These are phyloP conservation scores for Ochlodes sylvanus DNA, from an alignment of 2,888 invertebrate species.

Conservation along the genomic window DNA sequence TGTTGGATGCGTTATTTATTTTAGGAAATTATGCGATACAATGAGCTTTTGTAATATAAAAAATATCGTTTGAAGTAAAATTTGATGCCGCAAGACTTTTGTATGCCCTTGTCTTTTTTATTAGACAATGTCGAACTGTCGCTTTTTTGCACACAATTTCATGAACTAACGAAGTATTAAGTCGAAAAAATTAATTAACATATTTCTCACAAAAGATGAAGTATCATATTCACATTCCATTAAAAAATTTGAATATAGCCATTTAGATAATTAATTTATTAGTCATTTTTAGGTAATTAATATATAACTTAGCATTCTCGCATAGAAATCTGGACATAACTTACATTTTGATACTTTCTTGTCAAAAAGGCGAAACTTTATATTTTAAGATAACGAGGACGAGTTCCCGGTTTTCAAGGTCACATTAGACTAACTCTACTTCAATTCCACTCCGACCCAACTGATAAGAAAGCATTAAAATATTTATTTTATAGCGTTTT, in stretches of 20 bases:
- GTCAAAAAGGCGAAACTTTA: slow-evolving; percentile 22
- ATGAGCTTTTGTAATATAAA: too few species aligned
- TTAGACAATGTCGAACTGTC: too few species aligned
- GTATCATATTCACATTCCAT: slow-evolving; percentile 11
- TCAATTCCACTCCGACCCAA: not conserved
- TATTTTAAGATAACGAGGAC: slow-evolving; percentile 25
- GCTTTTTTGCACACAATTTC: too few species aligned
- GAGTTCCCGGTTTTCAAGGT: slow-evolving; percentile 26
- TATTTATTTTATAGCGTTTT: too few species aligned
- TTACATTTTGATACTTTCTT: slow-evolving; percentile 12
- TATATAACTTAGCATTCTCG: slow-evolving; percentile 26
- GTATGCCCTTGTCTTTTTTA: too few species aligned
- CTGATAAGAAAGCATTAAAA: too few species aligned
- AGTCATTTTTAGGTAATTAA: slow-evolving; percentile 19
- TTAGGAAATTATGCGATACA: too few species aligned
- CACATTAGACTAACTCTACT: slow-evolving; percentile 25
- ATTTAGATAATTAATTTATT: slow-evolving; percentile 26
- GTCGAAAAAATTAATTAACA: slow-evolving; percentile 3
- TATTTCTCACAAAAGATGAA: slow-evolving; percentile 16
- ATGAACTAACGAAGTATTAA: not conserved
- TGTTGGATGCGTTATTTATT: too few species aligned
- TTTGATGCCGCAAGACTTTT: too few species aligned
- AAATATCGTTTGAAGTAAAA: too few species aligned
- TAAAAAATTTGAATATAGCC: slow-evolving; percentile 15
- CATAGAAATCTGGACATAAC: slow-evolving; percentile 22